Evolutionary conservation across 2,113 vertebrate species (phyloP).

Genomic region (Hippocampus barbouri): DNA sequence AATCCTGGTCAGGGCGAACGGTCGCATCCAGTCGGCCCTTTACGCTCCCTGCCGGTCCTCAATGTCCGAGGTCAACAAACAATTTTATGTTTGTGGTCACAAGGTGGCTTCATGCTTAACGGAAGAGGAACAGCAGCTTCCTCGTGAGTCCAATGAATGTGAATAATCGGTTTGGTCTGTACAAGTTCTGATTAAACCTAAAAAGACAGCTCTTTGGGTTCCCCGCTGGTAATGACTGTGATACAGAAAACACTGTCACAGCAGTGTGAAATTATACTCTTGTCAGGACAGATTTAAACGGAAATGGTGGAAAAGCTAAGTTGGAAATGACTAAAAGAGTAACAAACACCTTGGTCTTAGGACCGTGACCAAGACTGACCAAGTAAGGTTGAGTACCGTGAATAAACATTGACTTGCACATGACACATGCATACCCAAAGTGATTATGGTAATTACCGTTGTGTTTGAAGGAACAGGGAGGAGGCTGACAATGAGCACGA

Average conservation of each 20-base stretch:
- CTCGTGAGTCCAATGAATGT: too few relatives aligned
- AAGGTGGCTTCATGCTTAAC: too few relatives aligned
- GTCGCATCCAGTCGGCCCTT: too few relatives aligned
- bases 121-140: too few relatives aligned
- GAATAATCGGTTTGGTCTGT: too few relatives aligned
- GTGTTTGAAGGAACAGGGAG: background rate
- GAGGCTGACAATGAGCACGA: slow-evolving; percentile 84
- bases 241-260: background rate
- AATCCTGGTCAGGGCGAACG: too few relatives aligned
- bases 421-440: slow-evolving; percentile 1
- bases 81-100: too few relatives aligned
- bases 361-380: background rate
- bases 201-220: too few relatives aligned
- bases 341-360: background rate
- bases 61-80: too few relatives aligned
- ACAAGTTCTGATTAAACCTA: too few relatives aligned
- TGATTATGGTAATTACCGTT: background rate
- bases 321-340: background rate
- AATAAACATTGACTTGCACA: slow-evolving; percentile 11
- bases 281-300: background rate
- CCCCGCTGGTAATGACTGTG: background rate
- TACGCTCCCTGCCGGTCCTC: too few relatives aligned
- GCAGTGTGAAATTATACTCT: background rate
- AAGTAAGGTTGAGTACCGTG: slow-evolving; percentile 1
- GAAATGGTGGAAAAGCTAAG: background rate